Evolutionary conservation across 2,888 invertebrate genomes (phyloP).

Genomic region (Nebria brevicollis): DNA sequence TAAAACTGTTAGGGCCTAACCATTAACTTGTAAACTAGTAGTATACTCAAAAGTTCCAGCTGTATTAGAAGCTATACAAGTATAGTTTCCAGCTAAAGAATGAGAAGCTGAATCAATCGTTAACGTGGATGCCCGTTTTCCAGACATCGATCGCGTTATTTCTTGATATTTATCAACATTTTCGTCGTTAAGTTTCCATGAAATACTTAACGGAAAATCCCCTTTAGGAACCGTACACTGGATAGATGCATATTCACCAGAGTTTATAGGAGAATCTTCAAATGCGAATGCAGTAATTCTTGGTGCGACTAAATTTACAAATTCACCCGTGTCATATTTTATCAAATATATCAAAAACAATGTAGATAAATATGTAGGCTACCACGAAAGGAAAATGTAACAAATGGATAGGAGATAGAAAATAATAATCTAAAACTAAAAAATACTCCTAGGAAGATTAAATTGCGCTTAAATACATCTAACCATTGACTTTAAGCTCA

Average conservation of each 20-base stretch:
- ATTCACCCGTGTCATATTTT: background rate
- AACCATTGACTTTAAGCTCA: constrained; percentile 67
- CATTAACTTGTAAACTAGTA: constrained; percentile 70
- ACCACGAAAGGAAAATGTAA: too few species aligned
- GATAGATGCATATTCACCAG: constrained; percentile 58
- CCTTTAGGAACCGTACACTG: constrained; percentile 77
- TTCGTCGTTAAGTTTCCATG: constrained; percentile 78
- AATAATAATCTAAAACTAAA: background rate
- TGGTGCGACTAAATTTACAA: constrained; percentile 70
- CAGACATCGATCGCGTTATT: constrained; percentile 69
- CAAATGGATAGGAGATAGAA: too few species aligned
- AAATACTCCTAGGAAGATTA: background rate
- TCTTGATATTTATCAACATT: constrained; percentile 66
- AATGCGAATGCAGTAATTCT: constrained; percentile 82
- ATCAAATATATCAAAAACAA: too few species aligned
- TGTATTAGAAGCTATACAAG: constrained; percentile 70
- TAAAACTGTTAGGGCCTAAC: constrained; percentile 58
- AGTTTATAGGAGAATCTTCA: constrained; percentile 73
- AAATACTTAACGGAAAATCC: constrained; percentile 76
- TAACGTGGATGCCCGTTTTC: constrained; percentile 70
- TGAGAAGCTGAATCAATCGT: constrained; percentile 69
- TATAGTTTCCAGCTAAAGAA: constrained; percentile 72
- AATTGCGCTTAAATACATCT: background rate
- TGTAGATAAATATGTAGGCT: too few species aligned
- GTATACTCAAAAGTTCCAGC: constrained; percentile 69